Conservation (phyloP, 2,113 vertebrate species). For the Rhinopithecus roxellana region DNA sequence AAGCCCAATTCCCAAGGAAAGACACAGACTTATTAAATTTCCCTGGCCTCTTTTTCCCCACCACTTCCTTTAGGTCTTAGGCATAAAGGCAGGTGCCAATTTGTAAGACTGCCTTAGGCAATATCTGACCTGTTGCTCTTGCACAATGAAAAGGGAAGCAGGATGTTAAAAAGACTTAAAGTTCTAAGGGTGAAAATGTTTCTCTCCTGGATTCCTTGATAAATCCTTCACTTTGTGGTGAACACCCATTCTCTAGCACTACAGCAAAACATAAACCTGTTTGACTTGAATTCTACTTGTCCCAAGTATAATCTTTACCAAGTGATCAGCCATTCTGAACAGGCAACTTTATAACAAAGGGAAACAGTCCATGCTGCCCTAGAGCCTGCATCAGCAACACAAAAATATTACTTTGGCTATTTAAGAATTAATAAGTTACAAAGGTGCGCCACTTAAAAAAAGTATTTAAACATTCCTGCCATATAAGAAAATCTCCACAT, state of each 20-base stretch:
- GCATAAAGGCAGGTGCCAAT: slow-evolving; percentile 66
- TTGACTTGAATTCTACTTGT: not conserved
- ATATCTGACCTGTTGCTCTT: slow-evolving; percentile 62
- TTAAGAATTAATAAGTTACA: slow-evolving; percentile 60
- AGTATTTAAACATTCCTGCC: not conserved
- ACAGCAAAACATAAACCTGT: slow-evolving; percentile 33
- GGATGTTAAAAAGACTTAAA: slow-evolving; percentile 48
- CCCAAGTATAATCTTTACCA: not conserved
- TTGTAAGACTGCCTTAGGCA: slow-evolving; percentile 61
- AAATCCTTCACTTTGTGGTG: slow-evolving; percentile 28
- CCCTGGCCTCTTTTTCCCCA: not conserved
- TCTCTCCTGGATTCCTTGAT: slow-evolving; percentile 56
- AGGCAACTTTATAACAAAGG: not conserved
- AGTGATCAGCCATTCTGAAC: not conserved
- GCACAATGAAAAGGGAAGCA: slow-evolving; percentile 35
- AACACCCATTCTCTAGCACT: slow-evolving; percentile 14
- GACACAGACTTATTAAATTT: slow-evolving; percentile 29
- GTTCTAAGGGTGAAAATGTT: slow-evolving; percentile 43
- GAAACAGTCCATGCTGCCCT: not conserved
- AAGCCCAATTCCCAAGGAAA: slow-evolving; percentile 27
- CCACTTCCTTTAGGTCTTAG: slow-evolving; percentile 20
- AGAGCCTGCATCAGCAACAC: not conserved
- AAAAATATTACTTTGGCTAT: not conserved
- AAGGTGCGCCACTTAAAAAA: not conserved
- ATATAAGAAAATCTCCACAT: not conserved